These are phyloP conservation scores for Aleiodes testaceus DNA, from an alignment of 2,888 invertebrate genomes.

Conservation along the genomic window DNA sequence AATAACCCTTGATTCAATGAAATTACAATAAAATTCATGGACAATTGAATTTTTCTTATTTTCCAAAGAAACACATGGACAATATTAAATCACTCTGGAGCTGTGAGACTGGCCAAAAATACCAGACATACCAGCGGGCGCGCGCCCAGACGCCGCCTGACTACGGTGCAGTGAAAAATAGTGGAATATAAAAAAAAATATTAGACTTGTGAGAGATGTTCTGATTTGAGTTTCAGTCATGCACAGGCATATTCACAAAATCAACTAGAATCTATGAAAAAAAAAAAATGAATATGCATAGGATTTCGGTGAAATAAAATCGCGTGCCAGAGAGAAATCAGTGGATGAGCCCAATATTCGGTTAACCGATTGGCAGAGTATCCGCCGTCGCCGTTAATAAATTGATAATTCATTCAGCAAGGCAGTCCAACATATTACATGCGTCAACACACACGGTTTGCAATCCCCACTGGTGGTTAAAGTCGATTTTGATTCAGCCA, in stretches of 20 bases:
- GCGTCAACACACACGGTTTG: slow-evolving; percentile 60
- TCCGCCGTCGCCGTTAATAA: slow-evolving; percentile 56
- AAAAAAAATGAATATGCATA: slow-evolving; percentile 16
- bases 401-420: slow-evolving; percentile 65
- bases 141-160: slow-evolving; percentile 71
- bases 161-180: slow-evolving; percentile 49
- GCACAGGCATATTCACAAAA: neutral
- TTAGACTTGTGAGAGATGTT: slow-evolving; percentile 34
- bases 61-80: slow-evolving; percentile 48
- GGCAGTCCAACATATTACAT: slow-evolving; percentile 64
- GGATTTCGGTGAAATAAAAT: slow-evolving; percentile 1
- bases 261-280: slow-evolving; percentile 27
- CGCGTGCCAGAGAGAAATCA: slow-evolving; percentile 15
- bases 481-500: slow-evolving; percentile 2
- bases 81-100: slow-evolving; percentile 58
- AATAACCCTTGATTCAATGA: neutral
- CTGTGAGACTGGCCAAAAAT: slow-evolving; percentile 61
- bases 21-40: neutral
- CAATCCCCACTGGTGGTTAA: slow-evolving; percentile 40
- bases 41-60: neutral
- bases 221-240: slow-evolving; percentile 3
- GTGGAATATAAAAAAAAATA: slow-evolving; percentile 38
- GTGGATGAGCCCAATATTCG: too few relatives aligned
- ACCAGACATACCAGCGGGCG: slow-evolving; percentile 71
- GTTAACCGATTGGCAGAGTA: slow-evolving; percentile 3